Conservation (phyloP, 2,113 vertebrate genomes). For the Leptobrachium leishanense region DNA sequence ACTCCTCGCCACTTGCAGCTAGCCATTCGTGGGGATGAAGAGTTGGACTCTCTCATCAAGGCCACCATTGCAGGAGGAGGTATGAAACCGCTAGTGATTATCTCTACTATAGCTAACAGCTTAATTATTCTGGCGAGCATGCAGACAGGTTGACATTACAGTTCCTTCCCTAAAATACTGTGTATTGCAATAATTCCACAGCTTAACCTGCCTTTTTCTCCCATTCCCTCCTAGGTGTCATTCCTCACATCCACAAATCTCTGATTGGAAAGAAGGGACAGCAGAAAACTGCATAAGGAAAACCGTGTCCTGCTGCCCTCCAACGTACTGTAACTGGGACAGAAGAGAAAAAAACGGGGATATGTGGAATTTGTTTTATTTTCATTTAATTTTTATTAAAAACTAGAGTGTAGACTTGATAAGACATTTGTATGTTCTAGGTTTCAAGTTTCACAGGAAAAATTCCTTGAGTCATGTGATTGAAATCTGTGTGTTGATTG, state of each 20-base stretch:
- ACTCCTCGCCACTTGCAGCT: slow-evolving; percentile 96
- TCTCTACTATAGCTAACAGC: neutral
- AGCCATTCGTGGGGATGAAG: slow-evolving; percentile 94
- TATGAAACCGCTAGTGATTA: slow-evolving; percentile 48
- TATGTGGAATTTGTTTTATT: slow-evolving; percentile 63
- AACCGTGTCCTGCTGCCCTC: slow-evolving; percentile 50
- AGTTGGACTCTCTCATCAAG: slow-evolving; percentile 97
- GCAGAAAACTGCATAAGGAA: slow-evolving; percentile 90
- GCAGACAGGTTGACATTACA: too few species aligned
- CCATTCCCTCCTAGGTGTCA: slow-evolving; percentile 76
- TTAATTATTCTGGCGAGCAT: too few species aligned
- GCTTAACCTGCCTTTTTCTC: neutral
- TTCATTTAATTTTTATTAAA: slow-evolving; percentile 52
- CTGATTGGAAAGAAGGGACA: slow-evolving; percentile 98
- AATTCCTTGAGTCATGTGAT: slow-evolving; percentile 66
- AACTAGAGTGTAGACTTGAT: slow-evolving; percentile 64
- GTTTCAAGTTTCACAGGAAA: slow-evolving; percentile 70
- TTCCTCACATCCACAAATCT: slow-evolving; percentile 98
- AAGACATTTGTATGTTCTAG: slow-evolving; percentile 79
- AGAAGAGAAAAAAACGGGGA: slow-evolving; percentile 63
- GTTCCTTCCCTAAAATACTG: too few species aligned
- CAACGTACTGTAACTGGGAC: slow-evolving; percentile 66
- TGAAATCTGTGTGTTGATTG: slow-evolving; percentile 74
- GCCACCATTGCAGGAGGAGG: slow-evolving; percentile 97
- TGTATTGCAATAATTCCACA: neutral